Conservation (phyloP, 2,888 invertebrate genomes). For the Caenorhabditis sp. region DNA sequence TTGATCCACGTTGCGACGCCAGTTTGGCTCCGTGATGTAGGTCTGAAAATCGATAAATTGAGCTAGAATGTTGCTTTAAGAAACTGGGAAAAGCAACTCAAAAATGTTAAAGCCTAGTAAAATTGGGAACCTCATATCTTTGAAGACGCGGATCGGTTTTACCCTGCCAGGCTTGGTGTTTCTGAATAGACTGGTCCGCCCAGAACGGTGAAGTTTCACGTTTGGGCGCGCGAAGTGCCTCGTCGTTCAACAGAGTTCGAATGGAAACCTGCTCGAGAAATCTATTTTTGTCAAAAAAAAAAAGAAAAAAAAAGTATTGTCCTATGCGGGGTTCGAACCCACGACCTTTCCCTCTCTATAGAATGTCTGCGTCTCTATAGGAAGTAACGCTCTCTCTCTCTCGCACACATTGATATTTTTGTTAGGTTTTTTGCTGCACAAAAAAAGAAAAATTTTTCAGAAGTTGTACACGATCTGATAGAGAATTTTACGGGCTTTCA, state of each 20-base stretch:
- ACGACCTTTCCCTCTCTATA: no score
- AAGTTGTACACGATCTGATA: no score
- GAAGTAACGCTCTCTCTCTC: no score
- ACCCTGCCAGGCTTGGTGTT: conserved; percentile 57
- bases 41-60: conserved; percentile 47
- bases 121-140: conserved; percentile 39
- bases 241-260: conserved; percentile 61
- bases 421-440: no score
- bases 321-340: no score
- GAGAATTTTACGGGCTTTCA: no score
- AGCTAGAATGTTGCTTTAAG: not conserved
- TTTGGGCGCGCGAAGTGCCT: conserved; percentile 49
- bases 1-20: conserved; percentile 63
- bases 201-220: conserved; percentile 57
- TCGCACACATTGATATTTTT: no score
- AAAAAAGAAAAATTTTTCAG: no score
- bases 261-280: conserved; percentile 53
- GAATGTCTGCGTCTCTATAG: no score
- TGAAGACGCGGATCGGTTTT: conserved; percentile 56
- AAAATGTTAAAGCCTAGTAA: not conserved
- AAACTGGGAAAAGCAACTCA: not conserved
- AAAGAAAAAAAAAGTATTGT: no score
- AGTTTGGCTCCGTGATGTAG: conserved; percentile 65
- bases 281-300: no score
- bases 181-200: conserved; percentile 51